These are phyloP conservation scores for Ceratoteleas bidentatus DNA, from an alignment of 1,140 invertebrate genomes.

Conservation along the genomic window DNA sequence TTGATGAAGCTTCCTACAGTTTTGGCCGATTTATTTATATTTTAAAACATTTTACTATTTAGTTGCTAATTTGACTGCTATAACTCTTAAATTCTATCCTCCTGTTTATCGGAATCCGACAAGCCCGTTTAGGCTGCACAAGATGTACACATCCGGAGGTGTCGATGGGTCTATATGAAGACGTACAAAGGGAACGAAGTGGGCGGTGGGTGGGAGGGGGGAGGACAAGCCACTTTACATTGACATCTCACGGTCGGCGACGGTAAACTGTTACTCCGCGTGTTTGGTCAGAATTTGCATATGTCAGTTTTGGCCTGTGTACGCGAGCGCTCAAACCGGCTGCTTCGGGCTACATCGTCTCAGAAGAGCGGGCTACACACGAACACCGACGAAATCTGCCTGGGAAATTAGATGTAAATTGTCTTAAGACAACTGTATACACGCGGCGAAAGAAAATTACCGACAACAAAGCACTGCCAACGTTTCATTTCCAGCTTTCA, in stretches of 20 bases:
- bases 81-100: neutral
- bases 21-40: no score
- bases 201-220: conserved; percentile 17
- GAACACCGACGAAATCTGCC: conserved; percentile 55
- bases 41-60: no score
- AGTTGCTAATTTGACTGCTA: no score
- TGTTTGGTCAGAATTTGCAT: conserved; percentile 80
- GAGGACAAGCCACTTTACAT: conserved; percentile 45
- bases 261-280: conserved; percentile 72
- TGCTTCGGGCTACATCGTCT: conserved; percentile 56
- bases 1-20: no score
- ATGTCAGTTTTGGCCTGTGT: conserved; percentile 75
- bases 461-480: conserved; percentile 55
- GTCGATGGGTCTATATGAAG: conserved; percentile 42
- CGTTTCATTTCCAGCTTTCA: conserved; percentile 41
- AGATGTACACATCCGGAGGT: conserved; percentile 17
- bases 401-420: conserved; percentile 67
- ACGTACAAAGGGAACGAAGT: conserved; percentile 56
- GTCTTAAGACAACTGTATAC: conserved; percentile 61
- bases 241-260: conserved; percentile 51
- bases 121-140: neutral
- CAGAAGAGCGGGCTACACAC: conserved; percentile 47
- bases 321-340: conserved; percentile 54
- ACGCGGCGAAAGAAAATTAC: conserved; percentile 50
- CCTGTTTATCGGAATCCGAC: neutral